Evolutionary conservation across 2,113 vertebrate genomes (phyloP).

Genomic region (Neogale vison): DNA sequence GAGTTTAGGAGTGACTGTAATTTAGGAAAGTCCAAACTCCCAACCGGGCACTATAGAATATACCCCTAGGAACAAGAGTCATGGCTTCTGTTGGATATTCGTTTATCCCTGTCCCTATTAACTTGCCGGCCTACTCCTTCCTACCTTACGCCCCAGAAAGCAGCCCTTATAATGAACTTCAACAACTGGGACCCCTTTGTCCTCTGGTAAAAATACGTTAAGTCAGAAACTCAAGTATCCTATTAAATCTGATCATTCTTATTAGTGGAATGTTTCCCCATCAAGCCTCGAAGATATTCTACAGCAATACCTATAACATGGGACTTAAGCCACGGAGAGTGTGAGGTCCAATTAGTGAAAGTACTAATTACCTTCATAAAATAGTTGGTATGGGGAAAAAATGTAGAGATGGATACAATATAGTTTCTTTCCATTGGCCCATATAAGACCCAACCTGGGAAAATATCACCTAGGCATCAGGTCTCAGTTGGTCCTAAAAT

Average conservation of each 20-base stretch:
- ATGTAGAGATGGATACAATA: background rate
- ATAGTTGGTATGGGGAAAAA: background rate
- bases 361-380: slow-evolving; percentile 76
- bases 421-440: slow-evolving; percentile 62
- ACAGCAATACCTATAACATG: background rate
- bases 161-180: background rate
- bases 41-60: background rate
- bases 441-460: slow-evolving; percentile 40
- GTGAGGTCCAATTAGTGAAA: slow-evolving; percentile 66
- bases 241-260: slow-evolving; percentile 53
- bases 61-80: background rate
- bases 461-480: slow-evolving; percentile 53
- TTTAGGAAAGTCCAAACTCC: slow-evolving; percentile 77
- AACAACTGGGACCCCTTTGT: background rate
- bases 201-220: slow-evolving; percentile 33
- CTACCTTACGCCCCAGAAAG: background rate
- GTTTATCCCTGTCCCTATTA: background rate
- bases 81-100: rapidly evolving
- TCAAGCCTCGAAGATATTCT: background rate
- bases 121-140: background rate
- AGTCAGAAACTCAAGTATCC: slow-evolving; percentile 41
- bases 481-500: slow-evolving; percentile 51
- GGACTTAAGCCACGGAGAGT: background rate
- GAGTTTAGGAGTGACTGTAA: slow-evolving; percentile 72
- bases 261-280: background rate